Percentiles rank a stretch among this genome's conserved stretches.
Conservation (phyloP, 1,140 invertebrate species). For the Calosoma granatense region DNA sequence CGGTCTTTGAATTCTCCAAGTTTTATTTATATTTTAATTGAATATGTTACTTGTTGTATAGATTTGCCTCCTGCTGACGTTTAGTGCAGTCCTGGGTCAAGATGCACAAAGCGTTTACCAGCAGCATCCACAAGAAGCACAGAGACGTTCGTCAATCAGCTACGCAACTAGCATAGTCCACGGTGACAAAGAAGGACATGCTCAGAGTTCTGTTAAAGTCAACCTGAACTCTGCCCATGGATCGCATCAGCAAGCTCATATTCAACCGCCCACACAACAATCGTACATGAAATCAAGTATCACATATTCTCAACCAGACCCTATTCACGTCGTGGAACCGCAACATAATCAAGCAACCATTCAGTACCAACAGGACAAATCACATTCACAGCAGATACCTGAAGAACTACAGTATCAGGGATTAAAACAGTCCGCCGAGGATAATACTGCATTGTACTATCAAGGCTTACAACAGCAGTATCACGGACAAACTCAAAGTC, state of each 20-base stretch:
- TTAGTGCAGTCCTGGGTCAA: not conserved
- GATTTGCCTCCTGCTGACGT: not conserved
- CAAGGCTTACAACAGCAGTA: not conserved
- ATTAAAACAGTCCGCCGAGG: not conserved
- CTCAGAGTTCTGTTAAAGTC: not conserved
- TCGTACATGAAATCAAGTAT: not conserved
- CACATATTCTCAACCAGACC: not conserved
- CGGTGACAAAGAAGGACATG: not conserved
- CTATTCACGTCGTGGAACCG: not conserved
- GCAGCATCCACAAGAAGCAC: not conserved
- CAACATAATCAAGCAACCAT: not conserved
- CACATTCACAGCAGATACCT: not conserved
- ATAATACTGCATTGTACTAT: not conserved
- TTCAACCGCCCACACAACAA: not conserved
- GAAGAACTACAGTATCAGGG: not conserved
- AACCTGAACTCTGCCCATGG: not conserved
- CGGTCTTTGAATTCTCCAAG: no score
- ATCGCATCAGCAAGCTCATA: not conserved
- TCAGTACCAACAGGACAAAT: not conserved
- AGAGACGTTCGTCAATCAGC: not conserved
- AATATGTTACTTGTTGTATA: no score
- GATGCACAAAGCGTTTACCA: not conserved
- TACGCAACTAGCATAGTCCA: slow-evolving; percentile 2
- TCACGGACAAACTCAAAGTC: not conserved
- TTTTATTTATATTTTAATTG: no score